Base-by-base conservation (phyloP, 2,888 invertebrate species). In the Callyntrura sp. region DNA sequence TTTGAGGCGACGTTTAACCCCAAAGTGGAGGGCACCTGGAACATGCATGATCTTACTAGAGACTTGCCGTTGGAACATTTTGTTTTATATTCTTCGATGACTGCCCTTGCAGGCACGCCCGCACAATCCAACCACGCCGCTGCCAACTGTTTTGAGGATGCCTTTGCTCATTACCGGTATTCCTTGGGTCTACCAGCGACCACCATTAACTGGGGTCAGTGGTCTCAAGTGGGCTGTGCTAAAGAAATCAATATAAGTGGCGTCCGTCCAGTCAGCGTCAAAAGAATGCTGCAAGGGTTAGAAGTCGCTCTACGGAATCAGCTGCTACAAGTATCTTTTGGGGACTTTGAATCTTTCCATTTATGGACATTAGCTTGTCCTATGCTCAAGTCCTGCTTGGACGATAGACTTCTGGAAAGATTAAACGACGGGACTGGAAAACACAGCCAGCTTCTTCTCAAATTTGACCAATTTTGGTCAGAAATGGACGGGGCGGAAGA, bases 151-250 rank as follows among this genome's bases (percentile, higher is more conserved):
- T 88, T 82, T 25, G 70, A 57, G 57, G 91, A 91, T 20, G 79
- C 85, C 2, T 78, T 91, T n/a, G 65, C 57, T 4, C 81, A 81
- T 20, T 68, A 82, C 35, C 70, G 91, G 20, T 14, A 70, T 4
- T 70, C 91, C 0, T 14, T 89, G 17, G 91, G 85, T 0, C 60
- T 91, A 3, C 85, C 70, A 8, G 91, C 35, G 12, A 85, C 82
- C 0, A 48, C 90, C 6, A 73, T 90, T 12, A 90, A 90, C 28
- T 90, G 90, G 90, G 90, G 90, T 28, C 73, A 83, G 11, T 90
- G 90, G 90, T 25, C 68, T 0, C 57, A 81, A 1, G 60, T 60
- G 5, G 81, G 81, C 1, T 28, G 28, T 1, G 82, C 68, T 6
- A 68, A 23, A 17, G 45, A 65, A 12, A 12, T 28, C 8, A 60